A percentile compares a stretch with the other conserved stretches of the same genome.
These are phyloP conservation scores for Tauraco hartlaubi DNA, from an alignment of 2,797 vertebrate genomes.

Conservation along the genomic window DNA sequence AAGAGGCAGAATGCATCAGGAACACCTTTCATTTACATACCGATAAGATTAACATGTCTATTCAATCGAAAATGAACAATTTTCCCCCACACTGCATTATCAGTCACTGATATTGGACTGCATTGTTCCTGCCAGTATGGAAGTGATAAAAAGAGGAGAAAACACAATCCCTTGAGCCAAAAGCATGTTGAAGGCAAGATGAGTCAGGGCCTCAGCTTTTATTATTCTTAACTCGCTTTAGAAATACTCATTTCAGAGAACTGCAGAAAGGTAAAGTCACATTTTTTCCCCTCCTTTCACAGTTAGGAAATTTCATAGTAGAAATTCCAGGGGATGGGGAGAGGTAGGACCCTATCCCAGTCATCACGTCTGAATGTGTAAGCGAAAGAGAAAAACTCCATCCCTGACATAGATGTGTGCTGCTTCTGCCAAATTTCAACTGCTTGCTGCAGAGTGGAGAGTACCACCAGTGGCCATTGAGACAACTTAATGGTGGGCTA, in stretches of 20 bases:
- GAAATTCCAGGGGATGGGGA: not conserved
- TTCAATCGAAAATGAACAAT: not conserved
- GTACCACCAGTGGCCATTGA: not conserved
- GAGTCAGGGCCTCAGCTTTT: not conserved
- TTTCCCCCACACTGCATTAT: not conserved
- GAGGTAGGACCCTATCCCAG: not conserved
- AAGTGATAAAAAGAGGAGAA: not conserved
- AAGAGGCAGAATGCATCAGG: not conserved
- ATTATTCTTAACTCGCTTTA: not conserved
- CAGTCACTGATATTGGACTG: not conserved
- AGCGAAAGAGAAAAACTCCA: not conserved
- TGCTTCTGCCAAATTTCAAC: not conserved
- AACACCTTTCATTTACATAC: conserved; percentile 7
- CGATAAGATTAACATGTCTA: not conserved
- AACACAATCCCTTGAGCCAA: not conserved
- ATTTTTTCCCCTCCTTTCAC: not conserved
- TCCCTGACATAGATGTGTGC: accelerated
- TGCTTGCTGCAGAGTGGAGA: not conserved
- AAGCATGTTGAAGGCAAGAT: not conserved
- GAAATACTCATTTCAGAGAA: not conserved
- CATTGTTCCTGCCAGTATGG: not conserved
- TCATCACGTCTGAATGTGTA: not conserved
- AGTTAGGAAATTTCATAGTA: not conserved
- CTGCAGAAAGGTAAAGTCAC: not conserved
- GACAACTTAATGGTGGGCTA: not conserved